Base-by-base conservation (phyloP, 2,797 vertebrate genomes). In the Australoheros facetus region DNA sequence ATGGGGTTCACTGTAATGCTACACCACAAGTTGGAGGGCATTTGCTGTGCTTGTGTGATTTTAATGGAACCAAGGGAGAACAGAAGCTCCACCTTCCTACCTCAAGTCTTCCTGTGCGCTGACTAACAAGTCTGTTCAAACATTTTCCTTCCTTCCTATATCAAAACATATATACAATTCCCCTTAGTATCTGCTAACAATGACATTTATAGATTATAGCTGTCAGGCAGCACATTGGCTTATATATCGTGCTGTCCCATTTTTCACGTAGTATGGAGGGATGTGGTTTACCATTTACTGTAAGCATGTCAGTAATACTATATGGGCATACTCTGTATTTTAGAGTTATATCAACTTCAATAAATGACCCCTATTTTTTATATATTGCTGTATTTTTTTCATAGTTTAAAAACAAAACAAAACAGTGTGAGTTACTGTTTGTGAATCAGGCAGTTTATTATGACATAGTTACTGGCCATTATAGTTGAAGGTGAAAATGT, bases 1-100 rank as follows among this genome's bases (percentile, higher is more conserved):
- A 90, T 86, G 87, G 88, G 87, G 87, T 90, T 91, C 79, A 81
- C 56, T 75, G 95, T 93, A 95, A 96, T 23, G 64, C 79, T 85
- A 95, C 89, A 94, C 94, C 90, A 87, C 87, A 87, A 82, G 89
- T 90, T 88, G 72, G 80, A 89, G 83, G 82, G 75, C 84, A 81
- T 93, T 91, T 85, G 91, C 87, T 87, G 73, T 89, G 92, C 90
- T 81, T 91, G 83, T 90, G 88, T 90, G 92, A 93, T 87, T 94
- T 95, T 93, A 91, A 92, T 94, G 85, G 93, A 86, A 86, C 83
- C 45, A 7, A 85, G 82, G 86, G 89, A 89, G 77, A 84, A 70
- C 21, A 57, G 70, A 82, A 72, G 64, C 86, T 88, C 84, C 73
- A 77, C 66, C 73, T 85, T 74, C 13, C 14, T 80, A 77, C 70